Percentiles rank a stretch among this genome's conserved stretches.
Evolutionary conservation across 1,140 invertebrate species (phyloP).

Genomic region (Prorops nasuta): DNA sequence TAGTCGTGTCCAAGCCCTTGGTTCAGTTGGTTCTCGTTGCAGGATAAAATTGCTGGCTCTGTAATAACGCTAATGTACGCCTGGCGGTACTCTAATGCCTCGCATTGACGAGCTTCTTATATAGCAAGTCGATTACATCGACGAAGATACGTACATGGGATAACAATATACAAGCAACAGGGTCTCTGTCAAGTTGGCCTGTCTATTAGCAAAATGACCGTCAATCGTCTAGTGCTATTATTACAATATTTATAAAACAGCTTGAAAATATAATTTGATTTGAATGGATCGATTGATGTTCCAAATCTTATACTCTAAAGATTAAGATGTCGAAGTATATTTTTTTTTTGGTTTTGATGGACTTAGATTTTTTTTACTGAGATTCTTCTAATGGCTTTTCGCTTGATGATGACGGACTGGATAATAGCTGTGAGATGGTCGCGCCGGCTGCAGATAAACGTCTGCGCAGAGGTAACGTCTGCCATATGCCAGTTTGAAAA

Average conservation of each 20-base stretch:
- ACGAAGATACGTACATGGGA: too few relatives aligned
- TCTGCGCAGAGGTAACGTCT: conserved; percentile 33
- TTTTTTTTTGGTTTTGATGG: neutral
- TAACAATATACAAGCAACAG: too few relatives aligned
- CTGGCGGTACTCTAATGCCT: neutral
- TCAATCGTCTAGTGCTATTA: too few relatives aligned
- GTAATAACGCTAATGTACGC: neutral
- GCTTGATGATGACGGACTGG: neutral
- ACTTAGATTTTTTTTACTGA: too few relatives aligned
- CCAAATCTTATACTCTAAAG: neutral
- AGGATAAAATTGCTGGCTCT: conserved; percentile 15
- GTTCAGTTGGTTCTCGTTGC: conserved; percentile 22
- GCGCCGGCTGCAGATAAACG: neutral
- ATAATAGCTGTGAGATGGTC: neutral
- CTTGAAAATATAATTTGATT: too few relatives aligned
- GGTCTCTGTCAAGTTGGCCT: neutral
- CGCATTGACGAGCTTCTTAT: too few relatives aligned
- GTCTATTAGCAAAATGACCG: neutral
- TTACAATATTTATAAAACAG: too few relatives aligned
- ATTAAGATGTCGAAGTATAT: neutral
- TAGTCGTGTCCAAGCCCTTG: conserved; percentile 18
- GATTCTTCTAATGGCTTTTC: too few relatives aligned
- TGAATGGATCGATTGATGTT: neutral
- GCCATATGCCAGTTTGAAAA: conserved; percentile 36
- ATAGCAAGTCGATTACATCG: too few relatives aligned